Evolutionary conservation across 92 coral and sea anemone genomes (phyloP).

Genomic region (Zoanthus sansibaricus): DNA sequence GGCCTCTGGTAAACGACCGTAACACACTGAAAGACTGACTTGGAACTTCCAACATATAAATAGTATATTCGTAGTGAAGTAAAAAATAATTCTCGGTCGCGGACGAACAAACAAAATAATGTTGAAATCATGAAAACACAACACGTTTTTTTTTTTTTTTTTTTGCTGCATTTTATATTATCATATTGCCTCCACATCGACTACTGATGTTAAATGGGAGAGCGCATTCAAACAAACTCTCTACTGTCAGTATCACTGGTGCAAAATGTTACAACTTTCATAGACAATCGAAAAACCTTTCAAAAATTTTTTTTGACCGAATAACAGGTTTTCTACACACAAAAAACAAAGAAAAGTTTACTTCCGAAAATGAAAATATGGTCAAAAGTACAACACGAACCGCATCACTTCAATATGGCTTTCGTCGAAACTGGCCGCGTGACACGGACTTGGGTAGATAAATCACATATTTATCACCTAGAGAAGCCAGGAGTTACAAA

Average conservation of each 20-base stretch:
- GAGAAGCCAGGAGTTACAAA: conserved; percentile 73
- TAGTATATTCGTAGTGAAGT: not conserved
- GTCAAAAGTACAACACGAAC: conserved; percentile 57
- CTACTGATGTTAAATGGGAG: conserved; percentile 43
- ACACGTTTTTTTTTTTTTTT: conserved; percentile 1
- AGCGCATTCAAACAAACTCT: not conserved
- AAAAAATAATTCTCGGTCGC: not conserved
- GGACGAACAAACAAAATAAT: conserved; percentile 12
- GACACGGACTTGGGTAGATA: conserved; percentile 78
- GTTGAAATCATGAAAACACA: conserved; percentile 52
- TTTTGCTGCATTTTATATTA: conserved; percentile 41
- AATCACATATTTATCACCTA: conserved; percentile 72
- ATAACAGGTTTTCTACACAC: conserved; percentile 42
- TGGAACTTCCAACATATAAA: not conserved
- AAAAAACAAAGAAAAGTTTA: conserved; percentile 56
- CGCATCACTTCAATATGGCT: conserved; percentile 77
- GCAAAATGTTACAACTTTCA: not conserved
- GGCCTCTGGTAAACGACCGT: conserved; percentile 19
- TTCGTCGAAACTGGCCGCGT: conserved; percentile 77
- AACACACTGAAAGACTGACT: conserved; percentile 23
- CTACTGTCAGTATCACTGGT: conserved; percentile 12
- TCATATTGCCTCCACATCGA: conserved; percentile 60
- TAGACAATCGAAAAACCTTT: not conserved
- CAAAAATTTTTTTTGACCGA: conserved; percentile 25
- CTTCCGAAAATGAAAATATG: conserved; percentile 62